phyloP scores from a whole-genome alignment of 2,888 invertebrate genomes.

The Magallana nippona region DNA sequence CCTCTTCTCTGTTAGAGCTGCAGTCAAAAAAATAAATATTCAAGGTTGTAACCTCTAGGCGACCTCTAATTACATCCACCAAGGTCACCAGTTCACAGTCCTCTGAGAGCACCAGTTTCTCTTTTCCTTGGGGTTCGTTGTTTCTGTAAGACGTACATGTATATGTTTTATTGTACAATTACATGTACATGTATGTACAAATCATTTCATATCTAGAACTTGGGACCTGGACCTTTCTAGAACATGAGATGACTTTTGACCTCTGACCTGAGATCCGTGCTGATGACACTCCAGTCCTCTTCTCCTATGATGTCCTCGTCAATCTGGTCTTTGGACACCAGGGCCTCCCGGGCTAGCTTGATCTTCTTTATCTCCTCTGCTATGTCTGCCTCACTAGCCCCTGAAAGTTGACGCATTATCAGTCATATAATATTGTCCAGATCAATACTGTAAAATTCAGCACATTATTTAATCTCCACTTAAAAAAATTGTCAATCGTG shows the following conservation, averaged over 20 bases:
- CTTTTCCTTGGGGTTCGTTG: slow-evolving; percentile 79
- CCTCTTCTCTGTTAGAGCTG: slow-evolving; percentile 79
- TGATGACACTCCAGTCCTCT: slow-evolving; percentile 79
- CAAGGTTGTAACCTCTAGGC: slow-evolving; percentile 84
- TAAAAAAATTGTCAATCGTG: too few species aligned
- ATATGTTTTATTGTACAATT: too few species aligned
- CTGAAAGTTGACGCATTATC: slow-evolving; percentile 38
- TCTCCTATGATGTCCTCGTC: slow-evolving; percentile 79
- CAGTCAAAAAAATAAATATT: slow-evolving; percentile 84
- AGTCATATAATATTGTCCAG: background rate
- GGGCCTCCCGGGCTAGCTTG: slow-evolving; percentile 71
- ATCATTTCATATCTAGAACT: too few species aligned
- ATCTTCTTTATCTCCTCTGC: slow-evolving; percentile 58
- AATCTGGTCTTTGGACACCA: slow-evolving; percentile 73
- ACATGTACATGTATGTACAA: too few species aligned
- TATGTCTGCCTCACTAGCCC: slow-evolving; percentile 51
- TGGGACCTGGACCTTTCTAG: background rate
- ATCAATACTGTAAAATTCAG: too few species aligned
- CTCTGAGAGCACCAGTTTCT: slow-evolving; percentile 84
- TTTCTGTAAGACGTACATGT: slow-evolving; percentile 38
- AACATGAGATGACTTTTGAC: background rate
- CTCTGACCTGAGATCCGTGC: slow-evolving; percentile 54
- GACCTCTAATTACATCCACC: slow-evolving; percentile 83
- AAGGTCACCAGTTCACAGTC: slow-evolving; percentile 85
- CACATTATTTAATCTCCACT: too few species aligned